Evolutionary conservation across 2,888 invertebrate genomes (phyloP).

Genomic region (Neelides folsomi): DNA sequence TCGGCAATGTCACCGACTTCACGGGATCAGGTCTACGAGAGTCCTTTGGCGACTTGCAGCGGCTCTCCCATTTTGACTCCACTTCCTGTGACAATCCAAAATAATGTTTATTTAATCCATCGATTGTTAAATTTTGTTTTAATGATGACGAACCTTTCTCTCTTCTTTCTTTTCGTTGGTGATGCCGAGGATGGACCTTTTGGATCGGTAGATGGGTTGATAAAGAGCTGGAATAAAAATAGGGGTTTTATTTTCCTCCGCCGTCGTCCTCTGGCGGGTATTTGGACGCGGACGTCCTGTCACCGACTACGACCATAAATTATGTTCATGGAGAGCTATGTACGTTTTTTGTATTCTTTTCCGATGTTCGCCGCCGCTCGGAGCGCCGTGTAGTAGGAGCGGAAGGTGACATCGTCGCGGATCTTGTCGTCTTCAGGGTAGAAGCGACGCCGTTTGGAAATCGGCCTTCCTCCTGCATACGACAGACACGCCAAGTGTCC

Average conservation of each 20-base stretch:
- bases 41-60: slow-evolving; percentile 9
- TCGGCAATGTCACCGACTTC: slow-evolving; percentile 19
- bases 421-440: slow-evolving; percentile 52
- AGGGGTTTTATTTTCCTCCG: slow-evolving; percentile 1
- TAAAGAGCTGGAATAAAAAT: slow-evolving; percentile 22
- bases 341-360: slow-evolving; percentile 8
- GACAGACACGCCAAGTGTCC: slow-evolving; percentile 72
- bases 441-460: slow-evolving; percentile 59
- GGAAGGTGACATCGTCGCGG: slow-evolving; percentile 69
- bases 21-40: slow-evolving; percentile 1
- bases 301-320: neutral
- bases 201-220: slow-evolving; percentile 30
- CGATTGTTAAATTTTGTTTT: neutral
- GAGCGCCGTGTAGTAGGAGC: slow-evolving; percentile 76
- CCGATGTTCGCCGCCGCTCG: slow-evolving; percentile 46
- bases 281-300: neutral
- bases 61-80: slow-evolving; percentile 28
- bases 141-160: neutral
- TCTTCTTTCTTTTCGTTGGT: slow-evolving; percentile 2
- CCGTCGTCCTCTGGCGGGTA: neutral
- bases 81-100: neutral
- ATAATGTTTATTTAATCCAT: neutral
- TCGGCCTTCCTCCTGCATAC: slow-evolving; percentile 67
- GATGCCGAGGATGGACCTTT: slow-evolving; percentile 26
- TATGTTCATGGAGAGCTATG: neutral